Conservation (phyloP, 1,140 invertebrate species). For the Dysdera silvatica region DNA sequence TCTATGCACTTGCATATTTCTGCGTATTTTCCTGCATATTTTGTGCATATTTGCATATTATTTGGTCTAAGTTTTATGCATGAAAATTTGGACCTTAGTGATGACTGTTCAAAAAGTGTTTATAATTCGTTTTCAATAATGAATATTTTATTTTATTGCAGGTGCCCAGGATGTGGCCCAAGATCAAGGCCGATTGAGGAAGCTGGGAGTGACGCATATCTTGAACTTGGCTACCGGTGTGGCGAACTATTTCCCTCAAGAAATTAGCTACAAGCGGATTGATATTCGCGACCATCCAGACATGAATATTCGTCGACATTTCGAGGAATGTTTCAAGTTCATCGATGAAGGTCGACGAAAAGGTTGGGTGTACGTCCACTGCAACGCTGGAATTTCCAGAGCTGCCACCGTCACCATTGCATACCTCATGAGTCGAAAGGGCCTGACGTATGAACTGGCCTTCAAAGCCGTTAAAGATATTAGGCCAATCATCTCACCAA, state of each 20-base stretch:
- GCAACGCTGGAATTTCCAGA: constrained; percentile 84
- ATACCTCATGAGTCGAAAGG: constrained; percentile 64
- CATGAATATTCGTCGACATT: constrained; percentile 32
- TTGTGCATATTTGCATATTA: too few relatives aligned
- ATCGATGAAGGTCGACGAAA: constrained; percentile 37
- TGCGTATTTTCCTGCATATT: too few relatives aligned
- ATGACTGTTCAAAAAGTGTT: too few relatives aligned
- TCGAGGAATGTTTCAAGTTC: constrained; percentile 37
- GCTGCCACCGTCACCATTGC: constrained; percentile 72
- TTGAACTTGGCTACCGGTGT: constrained; percentile 47
- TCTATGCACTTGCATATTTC: too few relatives aligned
- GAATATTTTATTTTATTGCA: constrained; percentile 49
- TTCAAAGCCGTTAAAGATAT: constrained; percentile 56
- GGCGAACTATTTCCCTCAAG: constrained; percentile 37
- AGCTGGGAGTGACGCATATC: constrained; percentile 58
- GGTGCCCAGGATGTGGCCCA: constrained; percentile 75
- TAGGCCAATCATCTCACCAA: constrained; percentile 62
- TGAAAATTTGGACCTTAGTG: too few relatives aligned
- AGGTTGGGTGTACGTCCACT: constrained; percentile 72
- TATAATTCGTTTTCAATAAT: too few relatives aligned
- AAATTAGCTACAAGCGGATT: constrained; percentile 43
- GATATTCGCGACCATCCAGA: constrained; percentile 39
- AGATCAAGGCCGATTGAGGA: constrained; percentile 50
- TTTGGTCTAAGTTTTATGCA: too few relatives aligned
- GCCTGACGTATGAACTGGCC: constrained; percentile 58